Base-by-base conservation (phyloP, 2,888 invertebrate species). In the Myathropa florea region DNA sequence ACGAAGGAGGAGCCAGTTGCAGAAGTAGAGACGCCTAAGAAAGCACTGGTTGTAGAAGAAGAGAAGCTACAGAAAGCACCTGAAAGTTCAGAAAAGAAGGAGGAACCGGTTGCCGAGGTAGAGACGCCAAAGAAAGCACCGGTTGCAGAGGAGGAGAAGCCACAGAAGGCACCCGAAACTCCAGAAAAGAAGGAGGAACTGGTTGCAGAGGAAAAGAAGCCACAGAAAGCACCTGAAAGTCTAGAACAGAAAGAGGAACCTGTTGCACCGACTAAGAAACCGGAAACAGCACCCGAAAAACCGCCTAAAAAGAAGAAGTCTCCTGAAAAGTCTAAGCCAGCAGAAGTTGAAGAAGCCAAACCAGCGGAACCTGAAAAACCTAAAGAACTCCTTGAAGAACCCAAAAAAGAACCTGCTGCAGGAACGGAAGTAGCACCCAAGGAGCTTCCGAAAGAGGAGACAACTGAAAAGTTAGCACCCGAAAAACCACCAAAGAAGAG, bases 101-200 rank as follows among this genome's bases (percentile, higher is more conserved):
- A 7, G 3, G 59, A 14, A 53, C 33, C 12, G 12, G 53, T 53
- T 0, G 9, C 21, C 18, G 21, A 61, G 30, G 23, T 21, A 10
- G 30, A 33, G 33, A 33, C n/a, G n/a, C n/a, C n/a, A 33, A 33
- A 21, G 61, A 21, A 4, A 12, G 30, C 21, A 3, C 26, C 30
- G 4, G 30, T 23, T 21, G 60, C 28, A 0, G 18, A 10, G 26
- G 7, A 24, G 9, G 23, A 73, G 12, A 64, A 67, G 36, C 36
- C 55, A 28, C 63, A 76, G 55, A n/a, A 24, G 10, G 70, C 57
- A n/a, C 36, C 72, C 12, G 68, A 71, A 24, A 36, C 89, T 78
- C 88, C 88, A 10, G 89, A 90, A 82, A 87, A 81, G 60, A 89
- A 89, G 70, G 88, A 84, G 86, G 70, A 63, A 63, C 61, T 12